Conservation (phyloP, 2,113 vertebrate species). For the Melierax canorus region DNA sequence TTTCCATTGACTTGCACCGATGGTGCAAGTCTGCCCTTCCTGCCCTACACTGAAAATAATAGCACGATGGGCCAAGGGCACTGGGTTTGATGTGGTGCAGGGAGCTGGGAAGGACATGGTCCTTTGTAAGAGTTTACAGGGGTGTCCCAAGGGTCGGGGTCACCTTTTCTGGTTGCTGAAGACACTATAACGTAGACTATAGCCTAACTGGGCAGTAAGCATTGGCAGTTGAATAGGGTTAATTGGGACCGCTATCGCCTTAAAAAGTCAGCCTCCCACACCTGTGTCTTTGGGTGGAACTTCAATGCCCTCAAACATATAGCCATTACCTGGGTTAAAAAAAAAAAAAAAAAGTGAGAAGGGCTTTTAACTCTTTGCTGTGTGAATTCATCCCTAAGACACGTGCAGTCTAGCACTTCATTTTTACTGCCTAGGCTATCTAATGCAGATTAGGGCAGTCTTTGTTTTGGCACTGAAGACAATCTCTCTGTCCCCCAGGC, state of each 20-base stretch:
- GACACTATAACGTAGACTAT: background rate
- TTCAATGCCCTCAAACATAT: background rate
- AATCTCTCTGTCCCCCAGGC: background rate
- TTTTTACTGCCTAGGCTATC: background rate
- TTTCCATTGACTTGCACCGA: rapidly evolving
- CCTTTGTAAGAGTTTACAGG: background rate
- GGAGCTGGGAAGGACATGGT: background rate
- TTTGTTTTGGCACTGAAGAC: background rate
- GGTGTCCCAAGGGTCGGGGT: background rate
- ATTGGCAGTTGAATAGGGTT: background rate
- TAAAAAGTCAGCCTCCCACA: background rate
- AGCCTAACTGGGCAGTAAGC: background rate
- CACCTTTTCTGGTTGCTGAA: background rate
- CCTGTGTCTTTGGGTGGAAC: background rate
- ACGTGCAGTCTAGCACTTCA: background rate
- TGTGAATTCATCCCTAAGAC: background rate
- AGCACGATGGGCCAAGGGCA: background rate
- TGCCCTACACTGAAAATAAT: background rate
- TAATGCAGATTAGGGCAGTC: background rate
- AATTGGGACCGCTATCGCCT: background rate
- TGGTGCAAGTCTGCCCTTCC: background rate
- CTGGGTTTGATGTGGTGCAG: background rate
- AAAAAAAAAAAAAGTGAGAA: background rate
- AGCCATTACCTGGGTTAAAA: background rate
- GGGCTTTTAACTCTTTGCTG: background rate